A percentile compares a stretch with the other conserved stretches of the same genome.
phyloP scores from a whole-genome alignment of 2,888 invertebrate genomes.

The Anoncus sp. region DNA sequence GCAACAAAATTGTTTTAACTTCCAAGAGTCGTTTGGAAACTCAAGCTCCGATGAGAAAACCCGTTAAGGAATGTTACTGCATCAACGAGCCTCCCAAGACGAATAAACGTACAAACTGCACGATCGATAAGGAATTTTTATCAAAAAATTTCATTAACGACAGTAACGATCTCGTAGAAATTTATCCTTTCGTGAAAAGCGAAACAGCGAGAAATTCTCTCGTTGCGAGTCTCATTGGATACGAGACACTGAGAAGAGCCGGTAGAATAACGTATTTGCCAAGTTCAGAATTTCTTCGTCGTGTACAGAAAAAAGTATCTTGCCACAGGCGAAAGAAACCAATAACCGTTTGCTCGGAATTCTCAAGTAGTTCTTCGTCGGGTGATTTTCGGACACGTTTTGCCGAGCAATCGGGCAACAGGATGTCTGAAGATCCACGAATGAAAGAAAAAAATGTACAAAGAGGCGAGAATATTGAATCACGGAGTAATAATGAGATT shows the following conservation, averaged over 20 bases:
- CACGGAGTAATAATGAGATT: not conserved
- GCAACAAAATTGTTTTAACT: slow-evolving; percentile 68
- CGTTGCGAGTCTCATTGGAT: slow-evolving; percentile 61
- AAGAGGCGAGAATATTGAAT: not conserved
- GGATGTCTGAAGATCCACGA: too few species aligned
- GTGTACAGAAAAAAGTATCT: slow-evolving; percentile 69
- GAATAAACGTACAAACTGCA: slow-evolving; percentile 48
- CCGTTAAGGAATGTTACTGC: slow-evolving; percentile 77
- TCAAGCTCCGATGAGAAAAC: slow-evolving; percentile 63
- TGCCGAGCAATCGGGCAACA: not conserved
- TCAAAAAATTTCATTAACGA: slow-evolving; percentile 64
- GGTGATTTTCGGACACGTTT: not conserved
- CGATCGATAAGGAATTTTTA: slow-evolving; percentile 51
- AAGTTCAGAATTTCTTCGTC: slow-evolving; percentile 76
- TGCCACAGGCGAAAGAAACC: slow-evolving; percentile 27
- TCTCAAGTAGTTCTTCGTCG: slow-evolving; percentile 3
- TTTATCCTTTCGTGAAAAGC: not conserved
- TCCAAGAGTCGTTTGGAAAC: slow-evolving; percentile 68
- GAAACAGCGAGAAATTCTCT: slow-evolving; percentile 20
- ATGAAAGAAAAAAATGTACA: not conserved
- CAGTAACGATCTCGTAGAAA: slow-evolving; percentile 47
- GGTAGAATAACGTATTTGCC: slow-evolving; percentile 74
- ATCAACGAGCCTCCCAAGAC: slow-evolving; percentile 61
- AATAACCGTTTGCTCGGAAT: not conserved
- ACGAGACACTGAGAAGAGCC: slow-evolving; percentile 72